A percentile compares a stretch with the other conserved stretches of the same genome.
Conservation (phyloP, 2,113 vertebrate species). For the Lagenorhynchus albirostris region DNA sequence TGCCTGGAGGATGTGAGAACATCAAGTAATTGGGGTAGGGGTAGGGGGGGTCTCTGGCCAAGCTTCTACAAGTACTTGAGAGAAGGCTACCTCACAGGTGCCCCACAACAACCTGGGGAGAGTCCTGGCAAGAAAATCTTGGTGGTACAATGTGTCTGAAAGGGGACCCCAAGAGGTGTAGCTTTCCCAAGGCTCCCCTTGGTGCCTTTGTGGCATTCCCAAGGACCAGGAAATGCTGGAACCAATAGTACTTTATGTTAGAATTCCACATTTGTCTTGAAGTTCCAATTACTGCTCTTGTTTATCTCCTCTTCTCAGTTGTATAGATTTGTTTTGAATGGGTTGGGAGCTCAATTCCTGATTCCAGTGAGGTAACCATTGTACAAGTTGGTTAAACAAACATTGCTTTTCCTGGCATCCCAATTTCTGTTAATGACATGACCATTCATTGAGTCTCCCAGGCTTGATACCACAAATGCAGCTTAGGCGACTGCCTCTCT, state of each 20-base stretch:
- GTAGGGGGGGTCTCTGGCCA: neutral
- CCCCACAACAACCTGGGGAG: neutral
- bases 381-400: neutral
- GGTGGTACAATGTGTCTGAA: rapidly evolving
- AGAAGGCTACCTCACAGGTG: neutral
- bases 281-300: neutral
- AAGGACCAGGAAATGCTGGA: neutral
- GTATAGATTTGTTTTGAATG: neutral
- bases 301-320: neutral
- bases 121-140: neutral
- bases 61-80: neutral
- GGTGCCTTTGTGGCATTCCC: neutral
- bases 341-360: neutral
- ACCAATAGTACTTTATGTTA: neutral
- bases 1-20: neutral
- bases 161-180: rapidly evolving
- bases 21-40: rapidly evolving
- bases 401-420: neutral
- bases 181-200: neutral
- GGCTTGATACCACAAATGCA: neutral
- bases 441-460: neutral
- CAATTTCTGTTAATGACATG: neutral
- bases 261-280: neutral
- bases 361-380: neutral
- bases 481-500: neutral